Conservation (phyloP, 92 coral and sea anemone genomes). For the Paramuricea clavata region DNA sequence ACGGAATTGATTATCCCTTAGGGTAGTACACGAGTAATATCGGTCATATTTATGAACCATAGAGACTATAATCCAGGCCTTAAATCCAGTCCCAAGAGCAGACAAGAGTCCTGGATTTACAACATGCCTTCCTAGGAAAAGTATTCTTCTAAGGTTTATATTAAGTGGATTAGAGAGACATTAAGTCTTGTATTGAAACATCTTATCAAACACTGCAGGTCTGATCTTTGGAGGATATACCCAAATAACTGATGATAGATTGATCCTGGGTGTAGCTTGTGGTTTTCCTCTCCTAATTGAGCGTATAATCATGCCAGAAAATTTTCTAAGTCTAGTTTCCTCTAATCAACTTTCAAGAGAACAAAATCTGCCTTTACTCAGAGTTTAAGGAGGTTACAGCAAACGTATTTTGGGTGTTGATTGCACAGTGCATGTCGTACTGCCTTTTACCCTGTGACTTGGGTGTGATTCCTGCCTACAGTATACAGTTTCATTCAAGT, state of each 20-base stretch:
- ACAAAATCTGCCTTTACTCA: too few species aligned
- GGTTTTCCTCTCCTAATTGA: background rate
- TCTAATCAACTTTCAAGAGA: too few species aligned
- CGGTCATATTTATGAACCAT: background rate
- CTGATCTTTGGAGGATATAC: constrained; percentile 11
- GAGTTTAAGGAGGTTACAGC: too few species aligned
- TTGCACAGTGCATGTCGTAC: too few species aligned
- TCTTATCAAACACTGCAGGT: constrained; percentile 38
- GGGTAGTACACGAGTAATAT: too few species aligned
- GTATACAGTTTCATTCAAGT: too few species aligned
- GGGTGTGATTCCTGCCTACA: too few species aligned
- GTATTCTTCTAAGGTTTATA: background rate
- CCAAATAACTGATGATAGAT: constrained; percentile 36
- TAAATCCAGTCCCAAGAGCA: background rate
- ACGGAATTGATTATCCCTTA: too few species aligned
- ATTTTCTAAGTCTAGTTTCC: too few species aligned
- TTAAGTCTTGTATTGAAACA: constrained; percentile 19
- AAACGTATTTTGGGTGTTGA: too few species aligned
- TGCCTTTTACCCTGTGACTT: too few species aligned
- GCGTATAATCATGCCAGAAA: background rate
- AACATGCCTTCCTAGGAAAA: background rate
- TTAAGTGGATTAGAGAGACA: constrained; percentile 30
- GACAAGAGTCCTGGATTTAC: background rate
- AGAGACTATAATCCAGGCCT: background rate
- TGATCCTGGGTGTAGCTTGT: background rate